These are phyloP conservation scores for Drosophila asahinai DNA, from an alignment of 1,140 invertebrate species.

Conservation along the genomic window DNA sequence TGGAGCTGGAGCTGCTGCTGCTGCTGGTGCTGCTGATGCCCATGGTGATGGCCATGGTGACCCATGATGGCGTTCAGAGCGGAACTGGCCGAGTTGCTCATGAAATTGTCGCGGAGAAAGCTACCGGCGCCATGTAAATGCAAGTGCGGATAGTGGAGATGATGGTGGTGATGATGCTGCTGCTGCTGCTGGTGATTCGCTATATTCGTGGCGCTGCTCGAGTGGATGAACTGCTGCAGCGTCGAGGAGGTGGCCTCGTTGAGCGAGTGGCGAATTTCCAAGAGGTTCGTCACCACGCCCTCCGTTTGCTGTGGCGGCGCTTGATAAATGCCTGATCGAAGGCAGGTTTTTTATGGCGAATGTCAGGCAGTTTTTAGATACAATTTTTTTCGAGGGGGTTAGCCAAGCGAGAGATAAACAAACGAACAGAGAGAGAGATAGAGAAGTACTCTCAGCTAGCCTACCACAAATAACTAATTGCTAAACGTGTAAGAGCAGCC, in stretches of 20 bases:
- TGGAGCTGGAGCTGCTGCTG: slow-evolving; percentile 14
- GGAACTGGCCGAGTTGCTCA: slow-evolving; percentile 79
- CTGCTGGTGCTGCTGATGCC: slow-evolving; percentile 39
- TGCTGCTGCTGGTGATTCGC: slow-evolving; percentile 36
- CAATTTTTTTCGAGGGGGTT: slow-evolving; percentile 31
- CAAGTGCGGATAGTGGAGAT: slow-evolving; percentile 75
- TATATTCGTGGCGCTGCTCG: slow-evolving; percentile 68
- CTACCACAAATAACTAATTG: slow-evolving; percentile 28
- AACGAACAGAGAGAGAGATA: slow-evolving; percentile 28
- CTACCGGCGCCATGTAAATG: slow-evolving; percentile 80
- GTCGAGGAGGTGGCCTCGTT: slow-evolving; percentile 79
- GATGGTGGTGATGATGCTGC: slow-evolving; percentile 56
- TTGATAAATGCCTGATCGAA: slow-evolving; percentile 71
- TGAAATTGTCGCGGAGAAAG: slow-evolving; percentile 80
- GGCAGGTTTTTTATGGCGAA: slow-evolving; percentile 3
- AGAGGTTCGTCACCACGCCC: slow-evolving; percentile 73
- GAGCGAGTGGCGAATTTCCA: slow-evolving; percentile 78
- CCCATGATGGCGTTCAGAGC: slow-evolving; percentile 81
- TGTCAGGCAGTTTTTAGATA: slow-evolving; percentile 23
- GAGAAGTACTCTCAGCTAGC: slow-evolving; percentile 45
- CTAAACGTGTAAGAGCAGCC: slow-evolving; percentile 3
- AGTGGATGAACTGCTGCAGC: slow-evolving; percentile 76
- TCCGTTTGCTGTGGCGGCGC: slow-evolving; percentile 63
- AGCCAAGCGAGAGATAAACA: slow-evolving; percentile 54
- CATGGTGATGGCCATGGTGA: slow-evolving; percentile 42